Percentiles rank a stretch among this genome's conserved stretches.
Conservation (phyloP, 2,888 invertebrate species). For the Neria commutata region DNA sequence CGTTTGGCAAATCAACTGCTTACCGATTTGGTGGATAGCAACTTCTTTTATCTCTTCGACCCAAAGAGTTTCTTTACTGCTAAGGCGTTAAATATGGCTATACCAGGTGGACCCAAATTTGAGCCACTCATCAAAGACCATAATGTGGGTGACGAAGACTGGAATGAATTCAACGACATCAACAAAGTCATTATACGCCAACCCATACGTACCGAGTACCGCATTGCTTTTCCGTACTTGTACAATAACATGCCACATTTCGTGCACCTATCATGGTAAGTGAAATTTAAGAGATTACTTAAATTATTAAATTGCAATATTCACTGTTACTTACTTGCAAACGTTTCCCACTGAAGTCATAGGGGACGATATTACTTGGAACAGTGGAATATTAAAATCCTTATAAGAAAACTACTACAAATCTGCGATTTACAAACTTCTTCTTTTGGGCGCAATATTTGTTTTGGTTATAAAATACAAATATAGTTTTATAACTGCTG, state of each 20-base stretch:
- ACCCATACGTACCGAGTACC: constrained; percentile 97
- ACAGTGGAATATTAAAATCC: constrained; percentile 49
- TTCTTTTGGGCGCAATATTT: constrained; percentile 64
- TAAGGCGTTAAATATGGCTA: constrained; percentile 98
- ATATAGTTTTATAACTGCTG: constrained; percentile 64
- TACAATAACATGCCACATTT: constrained; percentile 99
- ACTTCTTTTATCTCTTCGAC: constrained; percentile 99
- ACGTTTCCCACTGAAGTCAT: too few species aligned
- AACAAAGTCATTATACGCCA: constrained; percentile 99
- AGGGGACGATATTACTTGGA: constrained; percentile 30
- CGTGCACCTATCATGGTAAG: constrained; percentile 97
- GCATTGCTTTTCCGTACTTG: constrained; percentile 98
- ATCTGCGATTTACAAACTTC: constrained; percentile 63
- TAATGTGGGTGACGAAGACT: constrained; percentile 97
- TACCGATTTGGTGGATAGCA: constrained; percentile 97
- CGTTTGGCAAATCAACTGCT: constrained; percentile 96
- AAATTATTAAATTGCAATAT: neutral
- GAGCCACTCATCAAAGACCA: constrained; percentile 98
- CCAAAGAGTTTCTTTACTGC: constrained; percentile 99
- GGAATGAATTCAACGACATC: constrained; percentile 99
- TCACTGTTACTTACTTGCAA: constrained; percentile 30
- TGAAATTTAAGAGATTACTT: constrained; percentile 30
- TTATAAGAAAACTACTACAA: constrained; percentile 65
- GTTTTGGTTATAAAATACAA: constrained; percentile 55
- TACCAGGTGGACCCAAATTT: constrained; percentile 99